Evolutionary conservation across 2,797 vertebrate genomes (phyloP).

Genomic region (Molossus alvarezi): DNA sequence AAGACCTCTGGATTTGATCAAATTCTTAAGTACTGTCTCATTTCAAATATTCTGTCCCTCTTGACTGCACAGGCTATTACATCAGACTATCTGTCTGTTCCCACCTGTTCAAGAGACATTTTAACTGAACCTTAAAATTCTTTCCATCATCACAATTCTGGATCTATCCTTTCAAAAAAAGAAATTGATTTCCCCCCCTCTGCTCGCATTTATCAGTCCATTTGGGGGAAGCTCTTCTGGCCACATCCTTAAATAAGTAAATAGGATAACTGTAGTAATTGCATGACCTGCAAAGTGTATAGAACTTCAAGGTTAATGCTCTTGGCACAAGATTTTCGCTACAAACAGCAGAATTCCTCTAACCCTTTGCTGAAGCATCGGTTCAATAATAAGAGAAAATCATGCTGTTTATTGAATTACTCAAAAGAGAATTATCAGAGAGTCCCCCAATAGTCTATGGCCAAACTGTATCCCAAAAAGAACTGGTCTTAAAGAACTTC

Average conservation of each 20-base stretch:
- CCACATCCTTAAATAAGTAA: slow-evolving; percentile 80
- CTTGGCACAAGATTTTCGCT: slow-evolving; percentile 78
- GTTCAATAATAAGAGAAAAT: slow-evolving; percentile 80
- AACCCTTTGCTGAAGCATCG: slow-evolving; percentile 76
- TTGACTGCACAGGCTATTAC: background rate
- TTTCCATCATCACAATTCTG: slow-evolving; percentile 66
- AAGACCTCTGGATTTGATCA: background rate
- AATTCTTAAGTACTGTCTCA: background rate
- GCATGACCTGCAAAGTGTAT: slow-evolving; percentile 75
- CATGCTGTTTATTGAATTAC: slow-evolving; percentile 75
- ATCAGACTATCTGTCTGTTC: slow-evolving; percentile 42
- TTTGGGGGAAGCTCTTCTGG: slow-evolving; percentile 62
- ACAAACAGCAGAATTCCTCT: slow-evolving; percentile 82
- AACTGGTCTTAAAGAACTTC: slow-evolving; percentile 56
- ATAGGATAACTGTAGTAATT: slow-evolving; percentile 78
- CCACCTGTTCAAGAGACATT: slow-evolving; percentile 48
- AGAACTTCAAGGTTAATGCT: slow-evolving; percentile 78
- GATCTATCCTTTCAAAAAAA: slow-evolving; percentile 62
- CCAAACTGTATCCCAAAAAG: slow-evolving; percentile 52
- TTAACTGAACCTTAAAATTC: slow-evolving; percentile 61
- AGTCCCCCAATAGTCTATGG: slow-evolving; percentile 7
- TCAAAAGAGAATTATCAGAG: slow-evolving; percentile 76
- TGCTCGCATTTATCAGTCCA: slow-evolving; percentile 71
- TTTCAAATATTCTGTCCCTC: background rate
- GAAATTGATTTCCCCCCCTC: slow-evolving; percentile 62